phyloP scores from a whole-genome alignment of 2,797 vertebrate species.

The Ciconia nigra region DNA sequence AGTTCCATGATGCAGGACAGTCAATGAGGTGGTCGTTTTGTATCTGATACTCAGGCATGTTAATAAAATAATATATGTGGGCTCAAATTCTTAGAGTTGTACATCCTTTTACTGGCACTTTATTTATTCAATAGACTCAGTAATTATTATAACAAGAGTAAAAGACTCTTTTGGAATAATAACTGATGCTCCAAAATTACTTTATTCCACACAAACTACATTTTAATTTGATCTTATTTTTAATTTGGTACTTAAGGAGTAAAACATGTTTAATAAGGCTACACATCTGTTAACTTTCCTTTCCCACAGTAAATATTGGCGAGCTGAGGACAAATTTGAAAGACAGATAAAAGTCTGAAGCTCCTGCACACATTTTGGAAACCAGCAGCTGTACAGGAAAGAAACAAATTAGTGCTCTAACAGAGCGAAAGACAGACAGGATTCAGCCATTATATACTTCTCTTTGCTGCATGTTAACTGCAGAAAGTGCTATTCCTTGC shows the following conservation, averaged over 20 bases:
- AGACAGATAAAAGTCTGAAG: not conserved
- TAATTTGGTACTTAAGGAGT: not conserved
- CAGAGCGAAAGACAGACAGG: not conserved
- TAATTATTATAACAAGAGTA: not conserved
- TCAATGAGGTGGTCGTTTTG: not conserved
- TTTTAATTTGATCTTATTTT: not conserved
- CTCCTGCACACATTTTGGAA: not conserved
- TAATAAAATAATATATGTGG: not conserved
- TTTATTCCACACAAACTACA: not conserved
- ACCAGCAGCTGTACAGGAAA: not conserved
- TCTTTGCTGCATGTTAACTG: not conserved
- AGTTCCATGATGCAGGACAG: not conserved
- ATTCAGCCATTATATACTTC: not conserved
- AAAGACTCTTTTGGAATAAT: not conserved
- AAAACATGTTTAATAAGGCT: not conserved
- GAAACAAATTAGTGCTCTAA: not conserved
- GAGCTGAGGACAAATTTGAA: not conserved
- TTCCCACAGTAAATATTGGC: not conserved
- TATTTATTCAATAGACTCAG: not conserved
- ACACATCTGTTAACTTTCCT: not conserved
- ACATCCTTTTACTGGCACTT: not conserved
- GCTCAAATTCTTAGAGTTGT: not conserved
- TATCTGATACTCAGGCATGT: not conserved
- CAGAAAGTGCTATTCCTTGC: not conserved
- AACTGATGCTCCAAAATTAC: not conserved